Evolutionary conservation across 2,888 invertebrate genomes (phyloP).

Genomic region (Terebella lapidaria): DNA sequence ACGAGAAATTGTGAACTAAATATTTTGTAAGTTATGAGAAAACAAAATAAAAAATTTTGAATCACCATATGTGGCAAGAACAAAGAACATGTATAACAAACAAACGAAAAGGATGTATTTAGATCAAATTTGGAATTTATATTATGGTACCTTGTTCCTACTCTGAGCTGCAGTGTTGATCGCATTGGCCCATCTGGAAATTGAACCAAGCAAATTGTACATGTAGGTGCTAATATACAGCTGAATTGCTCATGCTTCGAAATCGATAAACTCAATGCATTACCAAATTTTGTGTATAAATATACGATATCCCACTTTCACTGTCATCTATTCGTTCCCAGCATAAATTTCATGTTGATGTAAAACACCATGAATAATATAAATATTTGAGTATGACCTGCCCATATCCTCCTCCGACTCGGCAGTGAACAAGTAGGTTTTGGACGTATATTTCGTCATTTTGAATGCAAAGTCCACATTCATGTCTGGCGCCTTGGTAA

Average conservation of each 20-base stretch:
- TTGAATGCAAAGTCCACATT: slow-evolving; percentile 50
- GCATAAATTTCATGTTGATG: too few relatives aligned
- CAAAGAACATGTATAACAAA: not conserved
- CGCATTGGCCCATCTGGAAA: slow-evolving; percentile 70
- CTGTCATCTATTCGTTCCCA: too few relatives aligned
- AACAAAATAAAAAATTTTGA: too few relatives aligned
- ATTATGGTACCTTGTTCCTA: slow-evolving; percentile 37
- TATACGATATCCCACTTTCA: too few relatives aligned
- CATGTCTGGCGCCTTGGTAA: slow-evolving; percentile 61
- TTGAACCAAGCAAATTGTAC: too few relatives aligned
- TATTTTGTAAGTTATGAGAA: not conserved
- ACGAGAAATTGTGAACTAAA: not conserved
- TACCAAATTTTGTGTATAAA: too few relatives aligned
- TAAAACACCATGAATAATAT: too few relatives aligned
- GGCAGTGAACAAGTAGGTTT: slow-evolving; percentile 74
- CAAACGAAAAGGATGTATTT: too few relatives aligned
- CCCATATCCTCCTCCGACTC: slow-evolving; percentile 69
- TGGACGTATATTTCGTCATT: slow-evolving; percentile 55
- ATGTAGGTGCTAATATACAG: too few relatives aligned
- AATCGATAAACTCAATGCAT: too few relatives aligned
- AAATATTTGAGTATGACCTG: too few relatives aligned
- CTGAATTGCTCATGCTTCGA: too few relatives aligned
- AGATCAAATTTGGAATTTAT: not conserved
- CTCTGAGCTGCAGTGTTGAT: slow-evolving; percentile 67
- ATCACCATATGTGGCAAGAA: not conserved